phyloP scores from a whole-genome alignment of 2,113 vertebrate genomes.

The Ornithorhynchus anatinus region DNA sequence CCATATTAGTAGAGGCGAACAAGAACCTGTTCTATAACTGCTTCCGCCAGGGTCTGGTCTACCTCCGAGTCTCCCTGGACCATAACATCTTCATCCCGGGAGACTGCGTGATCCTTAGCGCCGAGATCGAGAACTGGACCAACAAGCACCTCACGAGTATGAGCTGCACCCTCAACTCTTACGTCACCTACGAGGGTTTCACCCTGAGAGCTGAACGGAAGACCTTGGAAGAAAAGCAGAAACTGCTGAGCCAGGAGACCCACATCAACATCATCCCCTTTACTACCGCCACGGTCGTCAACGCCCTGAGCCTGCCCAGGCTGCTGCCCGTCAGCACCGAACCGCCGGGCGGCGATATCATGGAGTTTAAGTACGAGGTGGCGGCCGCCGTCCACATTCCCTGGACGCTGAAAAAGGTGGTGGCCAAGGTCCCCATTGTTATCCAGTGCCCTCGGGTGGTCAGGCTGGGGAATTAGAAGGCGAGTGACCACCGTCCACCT shows the following conservation, averaged over 20 bases:
- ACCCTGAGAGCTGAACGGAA: background rate
- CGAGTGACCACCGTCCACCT: too few species aligned
- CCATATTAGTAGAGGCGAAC: background rate
- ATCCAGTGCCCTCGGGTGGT: background rate
- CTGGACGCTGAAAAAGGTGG: constrained; percentile 10
- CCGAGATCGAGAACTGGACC: constrained; percentile 44
- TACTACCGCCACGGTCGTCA: constrained; percentile 16
- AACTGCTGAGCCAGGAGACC: constrained; percentile 34
- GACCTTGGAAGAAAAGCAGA: background rate
- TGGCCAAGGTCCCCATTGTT: constrained; percentile 34
- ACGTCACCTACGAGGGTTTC: constrained; percentile 28
- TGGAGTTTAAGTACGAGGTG: constrained; percentile 48
- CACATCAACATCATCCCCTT: background rate
- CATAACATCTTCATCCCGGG: constrained; percentile 3
- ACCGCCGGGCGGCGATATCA: background rate
- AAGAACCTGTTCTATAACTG: constrained; percentile 33
- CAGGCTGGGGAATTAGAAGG: background rate
- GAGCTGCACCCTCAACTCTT: background rate
- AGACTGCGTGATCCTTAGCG: constrained; percentile 24
- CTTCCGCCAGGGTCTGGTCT: constrained; percentile 19
- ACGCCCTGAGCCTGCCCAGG: constrained; percentile 10
- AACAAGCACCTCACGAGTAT: constrained; percentile 17
- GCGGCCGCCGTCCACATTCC: constrained; percentile 34
- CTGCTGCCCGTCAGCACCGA: constrained; percentile 42
- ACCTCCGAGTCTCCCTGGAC: constrained; percentile 12